These are phyloP conservation scores for Halichoeres trimaculatus DNA, from an alignment of 2,113 vertebrate genomes.

Conservation along the genomic window DNA sequence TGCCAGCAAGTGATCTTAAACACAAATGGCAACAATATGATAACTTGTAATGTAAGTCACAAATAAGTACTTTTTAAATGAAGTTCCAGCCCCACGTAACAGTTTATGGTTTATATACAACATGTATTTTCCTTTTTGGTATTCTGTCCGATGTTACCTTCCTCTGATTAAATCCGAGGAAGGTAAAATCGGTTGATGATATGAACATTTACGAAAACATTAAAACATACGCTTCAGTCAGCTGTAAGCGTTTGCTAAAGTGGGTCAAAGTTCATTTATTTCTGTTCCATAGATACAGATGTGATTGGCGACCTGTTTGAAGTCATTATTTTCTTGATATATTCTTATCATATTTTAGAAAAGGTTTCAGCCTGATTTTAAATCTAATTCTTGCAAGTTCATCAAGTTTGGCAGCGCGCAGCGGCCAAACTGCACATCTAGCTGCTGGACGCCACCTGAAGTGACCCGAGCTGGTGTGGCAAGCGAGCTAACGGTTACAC, in stretches of 20 bases:
- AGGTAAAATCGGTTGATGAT: no score
- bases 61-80: no score
- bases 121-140: no score
- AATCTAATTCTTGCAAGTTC: fast-evolving
- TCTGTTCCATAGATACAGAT: neutral
- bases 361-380: neutral
- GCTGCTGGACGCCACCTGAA: neutral
- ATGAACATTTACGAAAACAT: no score
- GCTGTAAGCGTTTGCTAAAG: neutral
- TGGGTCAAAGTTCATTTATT: constrained; percentile 59
- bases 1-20: no score
- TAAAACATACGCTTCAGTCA: neutral
- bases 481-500: neutral
- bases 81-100: no score
- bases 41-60: no score
- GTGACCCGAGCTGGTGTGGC: neutral
- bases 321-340: neutral
- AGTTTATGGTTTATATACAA: no score
- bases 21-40: no score
- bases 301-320: neutral
- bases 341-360: neutral
- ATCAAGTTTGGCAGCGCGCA: no score
- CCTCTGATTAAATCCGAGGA: no score
- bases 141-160: no score
- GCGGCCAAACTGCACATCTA: neutral